phyloP scores from a whole-genome alignment of 2,113 vertebrate species.

The Cepphus grylle region DNA sequence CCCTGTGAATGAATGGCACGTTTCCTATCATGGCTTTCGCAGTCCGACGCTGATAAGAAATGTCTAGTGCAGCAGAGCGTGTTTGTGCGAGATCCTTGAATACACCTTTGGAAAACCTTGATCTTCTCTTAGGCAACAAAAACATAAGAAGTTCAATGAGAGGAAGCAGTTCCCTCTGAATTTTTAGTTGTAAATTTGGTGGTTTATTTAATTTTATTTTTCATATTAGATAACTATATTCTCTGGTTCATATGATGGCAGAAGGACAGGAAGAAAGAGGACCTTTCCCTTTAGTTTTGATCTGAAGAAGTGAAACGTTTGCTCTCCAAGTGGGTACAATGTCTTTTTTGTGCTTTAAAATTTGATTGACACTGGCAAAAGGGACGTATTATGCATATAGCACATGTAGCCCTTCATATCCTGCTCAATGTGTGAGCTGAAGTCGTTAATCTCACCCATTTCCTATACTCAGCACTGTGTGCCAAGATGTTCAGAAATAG shows the following conservation, averaged over 20 bases:
- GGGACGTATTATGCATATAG: slow-evolving; percentile 11
- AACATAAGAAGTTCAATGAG: neutral
- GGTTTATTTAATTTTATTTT: neutral
- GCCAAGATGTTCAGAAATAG: slow-evolving; percentile 57
- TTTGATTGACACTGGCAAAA: slow-evolving; percentile 52
- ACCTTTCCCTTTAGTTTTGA: neutral
- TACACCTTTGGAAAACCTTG: neutral
- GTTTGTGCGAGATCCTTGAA: neutral
- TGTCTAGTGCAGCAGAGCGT: neutral
- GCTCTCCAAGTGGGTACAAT: neutral
- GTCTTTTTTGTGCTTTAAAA: slow-evolving; percentile 17
- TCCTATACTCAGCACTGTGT: slow-evolving; percentile 24
- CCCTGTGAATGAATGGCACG: slow-evolving; percentile 4
- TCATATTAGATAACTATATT: neutral
- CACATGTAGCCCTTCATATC: slow-evolving; percentile 25
- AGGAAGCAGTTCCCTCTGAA: neutral
- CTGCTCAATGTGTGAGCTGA: neutral
- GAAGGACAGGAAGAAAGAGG: neutral
- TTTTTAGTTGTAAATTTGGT: neutral
- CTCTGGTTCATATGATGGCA: neutral
- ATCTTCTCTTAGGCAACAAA: neutral
- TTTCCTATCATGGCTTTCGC: slow-evolving; percentile 32
- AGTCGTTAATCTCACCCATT: slow-evolving; percentile 39
- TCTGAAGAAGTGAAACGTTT: neutral
- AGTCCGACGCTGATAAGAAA: slow-evolving; percentile 22